phyloP scores from a whole-genome alignment of 2,113 vertebrate genomes.

The Otis tarda region DNA sequence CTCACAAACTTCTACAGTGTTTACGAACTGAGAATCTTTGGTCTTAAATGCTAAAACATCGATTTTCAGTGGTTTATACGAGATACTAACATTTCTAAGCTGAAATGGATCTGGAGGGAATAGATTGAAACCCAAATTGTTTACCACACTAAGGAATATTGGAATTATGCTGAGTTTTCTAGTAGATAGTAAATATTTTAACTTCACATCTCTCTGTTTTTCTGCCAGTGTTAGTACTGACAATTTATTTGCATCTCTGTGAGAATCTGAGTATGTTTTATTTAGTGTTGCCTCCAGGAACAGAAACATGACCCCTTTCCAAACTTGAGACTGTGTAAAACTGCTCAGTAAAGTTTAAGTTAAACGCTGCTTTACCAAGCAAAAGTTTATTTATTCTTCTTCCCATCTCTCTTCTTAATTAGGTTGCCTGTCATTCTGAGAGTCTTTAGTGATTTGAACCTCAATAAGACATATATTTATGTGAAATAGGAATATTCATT shows the following conservation, averaged over 20 bases:
- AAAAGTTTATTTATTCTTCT: background rate
- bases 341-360: background rate
- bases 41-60: background rate
- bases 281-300: background rate
- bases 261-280: background rate
- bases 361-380: too few species aligned
- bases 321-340: background rate
- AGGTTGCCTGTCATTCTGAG: background rate
- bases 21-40: background rate
- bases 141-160: background rate
- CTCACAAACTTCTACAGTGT: background rate
- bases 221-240: background rate
- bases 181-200: background rate
- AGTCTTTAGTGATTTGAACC: background rate
- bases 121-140: background rate
- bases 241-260: background rate
- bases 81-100: background rate
- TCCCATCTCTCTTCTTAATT: background rate
- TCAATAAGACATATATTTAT: fast-evolving
- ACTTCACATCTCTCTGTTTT: background rate
- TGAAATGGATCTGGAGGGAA: background rate
- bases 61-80: background rate
- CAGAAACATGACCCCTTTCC: background rate
- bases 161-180: background rate
- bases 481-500: background rate